These are phyloP conservation scores for Anorthoa munda DNA, from an alignment of 2,888 invertebrate species.

Conservation along the genomic window DNA sequence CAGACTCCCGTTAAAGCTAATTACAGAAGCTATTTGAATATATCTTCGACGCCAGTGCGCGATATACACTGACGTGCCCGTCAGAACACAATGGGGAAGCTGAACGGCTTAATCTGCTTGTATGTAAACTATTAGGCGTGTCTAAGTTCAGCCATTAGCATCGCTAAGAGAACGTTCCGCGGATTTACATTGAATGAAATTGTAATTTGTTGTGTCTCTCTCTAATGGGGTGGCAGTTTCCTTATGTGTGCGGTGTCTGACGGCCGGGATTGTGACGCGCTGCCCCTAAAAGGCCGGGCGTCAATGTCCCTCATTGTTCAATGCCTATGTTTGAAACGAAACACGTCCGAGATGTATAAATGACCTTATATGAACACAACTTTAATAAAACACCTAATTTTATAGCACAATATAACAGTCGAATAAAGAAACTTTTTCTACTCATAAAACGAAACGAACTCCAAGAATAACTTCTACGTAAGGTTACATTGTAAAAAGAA, in stretches of 20 bases:
- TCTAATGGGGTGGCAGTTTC: constrained; percentile 76
- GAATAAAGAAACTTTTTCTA: constrained; percentile 12
- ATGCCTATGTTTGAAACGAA: constrained; percentile 77
- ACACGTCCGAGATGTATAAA: constrained; percentile 68
- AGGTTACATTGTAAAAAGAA: constrained; percentile 25
- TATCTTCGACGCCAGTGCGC: constrained; percentile 69
- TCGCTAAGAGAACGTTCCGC: constrained; percentile 75
- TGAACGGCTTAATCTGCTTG: constrained; percentile 82
- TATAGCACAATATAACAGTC: constrained; percentile 33
- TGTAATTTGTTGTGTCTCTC: constrained; percentile 85
- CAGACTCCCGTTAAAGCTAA: constrained; percentile 69
- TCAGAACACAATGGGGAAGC: constrained; percentile 79
- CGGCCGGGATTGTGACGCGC: constrained; percentile 72
- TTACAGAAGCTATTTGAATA: constrained; percentile 75
- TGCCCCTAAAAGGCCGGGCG: constrained; percentile 78
- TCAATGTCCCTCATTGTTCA: constrained; percentile 83
- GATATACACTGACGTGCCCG: constrained; percentile 78
- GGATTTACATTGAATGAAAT: constrained; percentile 89
- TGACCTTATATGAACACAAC: constrained; percentile 54
- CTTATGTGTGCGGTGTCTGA: constrained; percentile 74
- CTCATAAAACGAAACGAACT: constrained; percentile 22
- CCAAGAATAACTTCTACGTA: constrained; percentile 18
- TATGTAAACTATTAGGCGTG: constrained; percentile 84
- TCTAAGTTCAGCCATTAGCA: constrained; percentile 85
- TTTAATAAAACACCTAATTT: constrained; percentile 49